phyloP scores from a whole-genome alignment of 2,888 invertebrate genomes.

The Acholoe squamosa region DNA sequence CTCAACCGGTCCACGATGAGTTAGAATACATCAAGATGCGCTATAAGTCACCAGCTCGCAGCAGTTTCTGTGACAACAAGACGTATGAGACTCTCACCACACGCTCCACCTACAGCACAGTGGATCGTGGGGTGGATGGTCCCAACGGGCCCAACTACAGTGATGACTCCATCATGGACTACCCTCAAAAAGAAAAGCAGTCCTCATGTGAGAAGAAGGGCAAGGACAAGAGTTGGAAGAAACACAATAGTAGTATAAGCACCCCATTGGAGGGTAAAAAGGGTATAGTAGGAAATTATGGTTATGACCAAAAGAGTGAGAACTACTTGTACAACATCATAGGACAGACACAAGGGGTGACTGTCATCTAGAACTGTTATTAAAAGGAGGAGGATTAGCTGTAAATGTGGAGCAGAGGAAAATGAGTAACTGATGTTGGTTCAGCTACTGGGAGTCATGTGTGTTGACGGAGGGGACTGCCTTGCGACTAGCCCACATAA shows the following conservation, averaged over 20 bases:
- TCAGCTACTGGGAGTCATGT: background rate
- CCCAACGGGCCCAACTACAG: constrained; percentile 62
- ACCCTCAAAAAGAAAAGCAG: constrained; percentile 17
- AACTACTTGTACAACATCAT: constrained; percentile 61
- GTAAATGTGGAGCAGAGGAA: background rate
- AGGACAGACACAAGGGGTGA: constrained; percentile 60
- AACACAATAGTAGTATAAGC: background rate
- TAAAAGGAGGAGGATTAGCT: background rate
- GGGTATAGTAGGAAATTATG: background rate
- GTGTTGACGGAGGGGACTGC: background rate
- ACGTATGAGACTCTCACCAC: constrained; percentile 64
- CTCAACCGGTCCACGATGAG: constrained; percentile 81
- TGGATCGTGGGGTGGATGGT: constrained; percentile 58
- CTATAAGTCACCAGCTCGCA: constrained; percentile 72
- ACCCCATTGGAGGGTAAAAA: background rate
- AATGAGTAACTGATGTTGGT: background rate
- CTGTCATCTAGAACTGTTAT: constrained; percentile 43
- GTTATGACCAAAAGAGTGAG: constrained; percentile 2
- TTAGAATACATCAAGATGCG: constrained; percentile 83
- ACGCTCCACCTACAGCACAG: constrained; percentile 61
- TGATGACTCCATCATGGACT: constrained; percentile 55
- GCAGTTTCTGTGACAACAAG: constrained; percentile 69
- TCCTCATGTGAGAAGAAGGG: constrained; percentile 31
- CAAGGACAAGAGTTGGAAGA: constrained; percentile 11
- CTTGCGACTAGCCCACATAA: background rate